Conservation (phyloP, 1,140 invertebrate genomes). For the Saccostrea cuccullata region DNA sequence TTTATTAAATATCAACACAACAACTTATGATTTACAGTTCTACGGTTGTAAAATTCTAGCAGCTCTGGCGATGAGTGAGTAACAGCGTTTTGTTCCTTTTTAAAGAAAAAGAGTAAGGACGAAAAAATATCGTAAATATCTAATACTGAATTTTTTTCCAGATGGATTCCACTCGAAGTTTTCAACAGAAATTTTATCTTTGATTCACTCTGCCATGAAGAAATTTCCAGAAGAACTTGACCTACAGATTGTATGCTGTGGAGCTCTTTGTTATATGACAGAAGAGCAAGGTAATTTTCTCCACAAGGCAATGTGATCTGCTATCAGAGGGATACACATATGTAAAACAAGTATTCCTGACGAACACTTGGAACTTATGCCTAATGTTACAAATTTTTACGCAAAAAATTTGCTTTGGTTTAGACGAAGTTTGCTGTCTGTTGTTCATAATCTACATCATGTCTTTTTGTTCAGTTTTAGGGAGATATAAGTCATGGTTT, state of each 20-base stretch:
- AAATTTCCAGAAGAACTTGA: not conserved
- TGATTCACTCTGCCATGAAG: not conserved
- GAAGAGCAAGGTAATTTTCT: not conserved
- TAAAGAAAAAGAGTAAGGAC: not conserved
- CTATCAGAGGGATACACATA: too few relatives aligned
- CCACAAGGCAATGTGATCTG: too few relatives aligned
- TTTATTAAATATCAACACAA: not conserved
- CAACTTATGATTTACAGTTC: not conserved
- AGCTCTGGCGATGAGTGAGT: conserved; percentile 4
- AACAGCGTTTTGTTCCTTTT: not conserved
- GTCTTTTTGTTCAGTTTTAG: too few relatives aligned
- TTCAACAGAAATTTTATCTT: not conserved
- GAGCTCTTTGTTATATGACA: not conserved
- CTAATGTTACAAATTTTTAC: too few relatives aligned
- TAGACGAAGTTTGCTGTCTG: too few relatives aligned
- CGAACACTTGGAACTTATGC: too few relatives aligned
- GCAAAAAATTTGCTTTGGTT: too few relatives aligned
- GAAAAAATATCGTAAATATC: too few relatives aligned
- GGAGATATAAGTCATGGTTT: not conserved
- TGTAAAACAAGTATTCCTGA: too few relatives aligned
- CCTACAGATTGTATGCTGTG: conserved; percentile 1
- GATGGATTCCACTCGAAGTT: not conserved
- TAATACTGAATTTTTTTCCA: not conserved
- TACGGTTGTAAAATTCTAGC: not conserved
- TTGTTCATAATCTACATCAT: too few relatives aligned